Base-by-base conservation (phyloP, 2,113 vertebrate genomes). In the Carollia perspicillata region DNA sequence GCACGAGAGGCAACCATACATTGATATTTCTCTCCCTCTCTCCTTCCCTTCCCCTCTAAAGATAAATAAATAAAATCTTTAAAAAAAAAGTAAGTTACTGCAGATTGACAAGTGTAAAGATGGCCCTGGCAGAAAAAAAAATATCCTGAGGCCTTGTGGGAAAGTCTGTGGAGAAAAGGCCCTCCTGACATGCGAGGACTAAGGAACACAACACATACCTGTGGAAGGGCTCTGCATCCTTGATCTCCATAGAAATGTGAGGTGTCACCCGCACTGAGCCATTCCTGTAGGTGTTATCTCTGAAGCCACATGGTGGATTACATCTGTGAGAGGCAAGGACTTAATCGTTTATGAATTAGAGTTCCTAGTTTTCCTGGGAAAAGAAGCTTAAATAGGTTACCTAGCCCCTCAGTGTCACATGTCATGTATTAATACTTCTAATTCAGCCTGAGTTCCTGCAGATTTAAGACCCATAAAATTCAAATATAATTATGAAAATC, bases 401-500 rank as follows among this genome's bases (percentile, higher is more conserved):
- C 40, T 81, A 72, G 77, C 20, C 33, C 28, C 44, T 96, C 75
- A 22, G 17, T 84, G 90, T 91, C 58, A 79, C 42, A 63, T 65
- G 23, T 63, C 71, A 94, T 37, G 4, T 63, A 68, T 47, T 77
- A 60, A 95, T 86, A 81, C 30, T 63, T 92, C 60, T 58, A 84
- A 87, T 72, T 95, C 68, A 74, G 44, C 20, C 47, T 78, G 51
- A 55, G 28, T 71, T 93, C 30, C 37, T 81, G 26, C 63, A 49
- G 47, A 93, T 53, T 88, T 74, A 92, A 94, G 80, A 88, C 71
- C 28, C 72, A 60, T 81, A 78, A 75, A 84, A 96, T 75, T 92
- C 33, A 83, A 92, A 84, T 89, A 71, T 77, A 88, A 90, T 95
- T 93, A 84, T 90, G 72, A 85, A 95, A 88, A 93, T 47, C 42